Evolutionary conservation across 2,888 invertebrate genomes (phyloP), one percentile per base, ranked within the genome.

Genomic region (Megaustenia siamemsis): DNA sequence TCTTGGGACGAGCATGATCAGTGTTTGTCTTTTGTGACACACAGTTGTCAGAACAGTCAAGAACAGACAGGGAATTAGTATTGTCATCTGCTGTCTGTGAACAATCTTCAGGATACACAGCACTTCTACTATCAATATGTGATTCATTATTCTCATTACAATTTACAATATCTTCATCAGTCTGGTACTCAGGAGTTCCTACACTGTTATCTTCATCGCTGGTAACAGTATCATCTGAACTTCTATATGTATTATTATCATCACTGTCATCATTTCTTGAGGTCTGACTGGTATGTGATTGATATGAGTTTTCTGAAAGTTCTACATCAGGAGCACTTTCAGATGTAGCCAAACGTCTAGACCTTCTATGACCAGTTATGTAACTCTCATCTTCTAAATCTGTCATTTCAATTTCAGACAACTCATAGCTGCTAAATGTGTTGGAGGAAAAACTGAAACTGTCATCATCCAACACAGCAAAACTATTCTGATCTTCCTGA

Each of bases 191-290:
- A 45, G 45, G 12, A 63, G 2, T 69, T 40, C 3, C 40, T 28
- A 24, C 38, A 28, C n/a, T 73, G 18, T 49, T 45, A 35, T 18
- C 49, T 32, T 49, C 49, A 49, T 49, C 71, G 45, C 8, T 45
- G 5, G 24, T 28, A 10, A 0, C 15, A 49, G 15, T 28, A 32
- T 35, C 28, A 5, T 73, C 49, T n/a, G 28, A 40, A 12, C 0
- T 69, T 40, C 24, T 49, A 18, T 60, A 35, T 32, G 40, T 8
- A 77, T 60, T 56, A n/a, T 77, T 60, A 40, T 21, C 6, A n/a
- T 76, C 56, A 56, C 6, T 75, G 32, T 75, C 28, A 69, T 40
- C 28, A 77, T 77, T 77, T 56, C 40, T 38, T 12, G 24, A 28
- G 73, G 32, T 35, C 28, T 73, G 32, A 32, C 49, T 73, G 73